Percentiles rank a stretch among this genome's conserved stretches.
phyloP scores from a whole-genome alignment of 1,140 invertebrate genomes.

The Teleopsis dalmanni region DNA sequence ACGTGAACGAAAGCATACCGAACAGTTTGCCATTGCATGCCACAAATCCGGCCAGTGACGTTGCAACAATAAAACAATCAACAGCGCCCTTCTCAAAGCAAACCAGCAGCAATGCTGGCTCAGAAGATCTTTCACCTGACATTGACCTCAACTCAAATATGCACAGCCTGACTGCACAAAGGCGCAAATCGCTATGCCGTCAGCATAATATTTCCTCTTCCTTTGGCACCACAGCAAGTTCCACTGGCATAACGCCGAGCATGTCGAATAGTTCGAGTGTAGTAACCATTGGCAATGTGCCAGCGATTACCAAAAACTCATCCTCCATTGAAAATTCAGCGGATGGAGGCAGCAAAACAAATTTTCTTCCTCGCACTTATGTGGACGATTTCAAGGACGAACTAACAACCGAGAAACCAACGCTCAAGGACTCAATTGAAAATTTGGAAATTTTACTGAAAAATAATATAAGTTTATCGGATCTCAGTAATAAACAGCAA shows the following conservation, averaged over 20 bases:
- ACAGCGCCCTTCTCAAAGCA: not conserved
- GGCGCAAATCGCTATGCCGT: slow-evolving; percentile 37
- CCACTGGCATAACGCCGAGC: slow-evolving; percentile 33
- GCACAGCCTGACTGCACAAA: slow-evolving; percentile 37
- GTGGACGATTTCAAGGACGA: slow-evolving; percentile 33
- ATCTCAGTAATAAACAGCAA: slow-evolving; percentile 41
- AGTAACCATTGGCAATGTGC: slow-evolving; percentile 31
- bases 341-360: not conserved
- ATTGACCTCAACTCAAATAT: slow-evolving; percentile 41
- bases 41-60: not conserved
- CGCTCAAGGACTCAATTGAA: slow-evolving; percentile 40
- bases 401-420: slow-evolving; percentile 20
- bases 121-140: slow-evolving; percentile 28
- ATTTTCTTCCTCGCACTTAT: slow-evolving; percentile 15
- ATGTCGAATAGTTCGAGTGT: slow-evolving; percentile 40
- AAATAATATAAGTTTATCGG: slow-evolving; percentile 42
- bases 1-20: not conserved
- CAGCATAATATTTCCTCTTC: slow-evolving; percentile 42
- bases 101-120: slow-evolving; percentile 8
- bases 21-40: not conserved
- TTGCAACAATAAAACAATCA: not conserved
- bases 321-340: slow-evolving; percentile 7
- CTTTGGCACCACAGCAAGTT: slow-evolving; percentile 32
- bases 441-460: slow-evolving; percentile 41
- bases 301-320: slow-evolving; percentile 20